Percentiles rank a stretch among this genome's conserved stretches.
Evolutionary conservation across 2,113 vertebrate genomes (phyloP).

Genomic region (Bambusicola thoracicus): DNA sequence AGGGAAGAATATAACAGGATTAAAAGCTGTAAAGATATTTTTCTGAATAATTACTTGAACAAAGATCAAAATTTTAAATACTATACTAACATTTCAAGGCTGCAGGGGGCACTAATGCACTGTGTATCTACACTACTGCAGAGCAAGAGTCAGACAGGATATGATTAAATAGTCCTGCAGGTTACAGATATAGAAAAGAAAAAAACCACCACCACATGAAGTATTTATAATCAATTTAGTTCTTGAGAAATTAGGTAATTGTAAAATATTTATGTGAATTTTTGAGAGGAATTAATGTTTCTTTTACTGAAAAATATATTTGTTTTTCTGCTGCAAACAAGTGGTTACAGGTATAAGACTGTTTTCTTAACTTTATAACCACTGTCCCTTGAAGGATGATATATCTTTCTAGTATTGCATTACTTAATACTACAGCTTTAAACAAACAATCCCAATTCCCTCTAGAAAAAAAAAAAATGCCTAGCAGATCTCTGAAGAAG

Average conservation of each 20-base stretch:
- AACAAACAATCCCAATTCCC: background rate
- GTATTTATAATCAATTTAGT: conserved; percentile 78
- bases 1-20: background rate
- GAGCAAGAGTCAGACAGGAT: conserved; percentile 44
- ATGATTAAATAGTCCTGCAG: conserved; percentile 68
- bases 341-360: background rate
- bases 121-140: background rate
- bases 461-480: background rate
- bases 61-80: background rate
- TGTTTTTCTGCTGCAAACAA: conserved; percentile 47
- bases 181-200: conserved; percentile 68
- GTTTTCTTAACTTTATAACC: conserved; percentile 64
- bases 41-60: background rate
- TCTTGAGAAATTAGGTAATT: conserved; percentile 75
- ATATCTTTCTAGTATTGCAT: conserved; percentile 27
- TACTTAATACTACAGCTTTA: conserved; percentile 53
- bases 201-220: conserved; percentile 25
- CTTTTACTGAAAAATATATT: conserved; percentile 67
- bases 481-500: background rate
- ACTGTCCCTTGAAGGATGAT: conserved; percentile 75
- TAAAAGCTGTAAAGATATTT: background rate
- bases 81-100: background rate
- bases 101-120: conserved; percentile 79
- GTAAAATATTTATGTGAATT: conserved; percentile 77
- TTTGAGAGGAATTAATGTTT: conserved; percentile 57